These are phyloP conservation scores for Aurelia coerulea DNA, from an alignment of 30 jellyfish, hydroid and myxozoan genomes.

Conservation along the genomic window DNA sequence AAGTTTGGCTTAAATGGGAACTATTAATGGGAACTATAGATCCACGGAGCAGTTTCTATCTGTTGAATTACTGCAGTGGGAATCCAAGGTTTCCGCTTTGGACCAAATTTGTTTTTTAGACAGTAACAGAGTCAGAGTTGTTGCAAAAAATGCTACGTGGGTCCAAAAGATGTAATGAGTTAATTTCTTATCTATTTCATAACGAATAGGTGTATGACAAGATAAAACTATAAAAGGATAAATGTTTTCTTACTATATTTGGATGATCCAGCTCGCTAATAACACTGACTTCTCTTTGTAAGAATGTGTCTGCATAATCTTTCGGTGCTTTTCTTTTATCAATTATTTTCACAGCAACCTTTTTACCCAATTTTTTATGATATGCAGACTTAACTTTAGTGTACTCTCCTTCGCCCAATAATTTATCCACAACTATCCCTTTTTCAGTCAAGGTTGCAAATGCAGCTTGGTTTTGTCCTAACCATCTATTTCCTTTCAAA, in stretches of 20 bases:
- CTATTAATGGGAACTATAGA: no score
- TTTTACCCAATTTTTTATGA: slow-evolving; percentile 24
- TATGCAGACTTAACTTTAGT: slow-evolving; percentile 72
- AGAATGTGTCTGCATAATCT: slow-evolving; percentile 49
- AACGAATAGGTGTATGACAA: background rate
- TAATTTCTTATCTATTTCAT: no score
- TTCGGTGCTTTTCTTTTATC: slow-evolving; percentile 59
- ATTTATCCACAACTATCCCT: slow-evolving; percentile 36
- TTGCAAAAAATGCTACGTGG: no score
- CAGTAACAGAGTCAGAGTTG: no score
- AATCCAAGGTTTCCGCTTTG: no score
- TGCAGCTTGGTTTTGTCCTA: slow-evolving; percentile 33
- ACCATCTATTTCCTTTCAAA: slow-evolving; percentile 45
- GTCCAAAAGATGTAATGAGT: no score
- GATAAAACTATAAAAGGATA: background rate
- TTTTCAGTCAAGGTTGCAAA: slow-evolving; percentile 42
- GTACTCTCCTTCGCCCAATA: slow-evolving; percentile 76
- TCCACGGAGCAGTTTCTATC: no score
- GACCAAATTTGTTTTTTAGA: no score
- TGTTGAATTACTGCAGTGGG: no score
- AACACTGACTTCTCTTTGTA: slow-evolving; percentile 43
- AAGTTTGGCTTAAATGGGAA: no score
- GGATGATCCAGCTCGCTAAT: slow-evolving; percentile 61
- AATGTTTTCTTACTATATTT: slow-evolving; percentile 59
- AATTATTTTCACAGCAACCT: slow-evolving; percentile 67